These are phyloP conservation scores for Xerus rutilus DNA, from an alignment of 2,797 vertebrate genomes.

Conservation along the genomic window DNA sequence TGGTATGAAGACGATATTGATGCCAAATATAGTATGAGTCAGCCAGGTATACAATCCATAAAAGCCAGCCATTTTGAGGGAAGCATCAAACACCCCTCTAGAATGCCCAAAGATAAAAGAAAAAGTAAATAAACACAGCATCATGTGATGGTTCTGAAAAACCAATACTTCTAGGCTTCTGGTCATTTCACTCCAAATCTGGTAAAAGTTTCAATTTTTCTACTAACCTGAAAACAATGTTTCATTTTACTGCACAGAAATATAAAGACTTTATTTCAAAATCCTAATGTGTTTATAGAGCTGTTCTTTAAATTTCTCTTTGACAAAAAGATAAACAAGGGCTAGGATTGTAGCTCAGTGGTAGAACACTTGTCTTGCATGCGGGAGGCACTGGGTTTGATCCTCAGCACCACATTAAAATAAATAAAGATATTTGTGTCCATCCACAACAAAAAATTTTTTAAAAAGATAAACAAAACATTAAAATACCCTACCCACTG, in stretches of 20 bases:
- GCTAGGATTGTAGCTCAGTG: too few relatives aligned
- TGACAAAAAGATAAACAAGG: constrained; percentile 23
- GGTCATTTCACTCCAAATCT: constrained; percentile 4
- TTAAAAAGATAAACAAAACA: background rate
- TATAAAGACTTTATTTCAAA: background rate
- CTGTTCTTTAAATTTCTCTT: constrained; percentile 14
- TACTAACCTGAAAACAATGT: background rate
- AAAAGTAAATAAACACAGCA: constrained; percentile 1
- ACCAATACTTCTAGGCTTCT: background rate
- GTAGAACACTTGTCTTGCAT: background rate
- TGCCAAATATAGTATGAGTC: constrained; percentile 99
- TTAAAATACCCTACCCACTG: background rate
- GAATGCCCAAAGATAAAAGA: constrained; percentile 82
- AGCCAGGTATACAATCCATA: constrained; percentile 99
- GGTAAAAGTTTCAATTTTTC: background rate
- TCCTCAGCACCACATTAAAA: too few relatives aligned
- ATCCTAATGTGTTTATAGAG: background rate
- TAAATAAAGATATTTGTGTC: too few relatives aligned
- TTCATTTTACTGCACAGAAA: constrained; percentile 51
- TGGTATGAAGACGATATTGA: constrained; percentile 99
- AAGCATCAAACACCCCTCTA: constrained; percentile 99
- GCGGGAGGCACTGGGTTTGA: too few relatives aligned
- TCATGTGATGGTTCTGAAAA: constrained; percentile 47
- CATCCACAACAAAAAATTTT: background rate
- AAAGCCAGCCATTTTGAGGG: constrained; percentile 99